A percentile compares a stretch with the other conserved stretches of the same genome.
These are phyloP conservation scores for Corynorhinus townsendii DNA, from an alignment of 2,113 vertebrate species.

Conservation along the genomic window DNA sequence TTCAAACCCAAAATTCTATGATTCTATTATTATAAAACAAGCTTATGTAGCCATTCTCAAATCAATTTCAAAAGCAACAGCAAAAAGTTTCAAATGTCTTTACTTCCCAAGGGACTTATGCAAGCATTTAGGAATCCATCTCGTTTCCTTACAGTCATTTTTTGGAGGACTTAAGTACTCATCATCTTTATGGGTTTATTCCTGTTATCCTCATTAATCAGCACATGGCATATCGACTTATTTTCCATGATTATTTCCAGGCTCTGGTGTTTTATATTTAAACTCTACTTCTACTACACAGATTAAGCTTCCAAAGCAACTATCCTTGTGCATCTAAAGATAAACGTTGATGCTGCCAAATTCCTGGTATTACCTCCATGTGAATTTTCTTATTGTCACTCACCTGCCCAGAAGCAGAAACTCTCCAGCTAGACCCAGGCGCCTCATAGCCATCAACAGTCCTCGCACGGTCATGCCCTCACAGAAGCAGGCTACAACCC, in stretches of 20 bases:
- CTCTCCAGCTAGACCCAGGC: slow-evolving; percentile 91
- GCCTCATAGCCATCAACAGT: slow-evolving; percentile 97
- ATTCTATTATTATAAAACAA: neutral
- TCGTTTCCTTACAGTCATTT: neutral
- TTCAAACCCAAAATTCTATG: neutral
- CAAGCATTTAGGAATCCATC: neutral
- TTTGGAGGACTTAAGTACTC: neutral
- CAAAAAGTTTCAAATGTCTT: neutral
- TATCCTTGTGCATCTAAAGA: neutral
- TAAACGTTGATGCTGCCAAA: neutral
- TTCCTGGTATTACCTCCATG: neutral
- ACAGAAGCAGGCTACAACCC: slow-evolving; percentile 98
- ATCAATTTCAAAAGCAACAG: neutral
- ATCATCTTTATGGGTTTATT: neutral
- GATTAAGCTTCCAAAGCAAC: neutral
- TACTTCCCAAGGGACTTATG: neutral
- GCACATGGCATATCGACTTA: neutral
- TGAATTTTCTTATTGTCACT: slow-evolving; percentile 71
- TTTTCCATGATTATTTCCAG: neutral
- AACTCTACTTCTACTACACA: neutral
- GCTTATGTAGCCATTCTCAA: neutral
- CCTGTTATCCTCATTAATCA: neutral
- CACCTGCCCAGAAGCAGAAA: slow-evolving; percentile 97
- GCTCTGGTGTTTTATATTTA: neutral
- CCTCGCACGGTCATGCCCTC: slow-evolving; percentile 98